Percentiles rank a stretch among this genome's conserved stretches.
Evolutionary conservation across 2,888 invertebrate species (phyloP).

Genomic region (Thereva nobilitata): DNA sequence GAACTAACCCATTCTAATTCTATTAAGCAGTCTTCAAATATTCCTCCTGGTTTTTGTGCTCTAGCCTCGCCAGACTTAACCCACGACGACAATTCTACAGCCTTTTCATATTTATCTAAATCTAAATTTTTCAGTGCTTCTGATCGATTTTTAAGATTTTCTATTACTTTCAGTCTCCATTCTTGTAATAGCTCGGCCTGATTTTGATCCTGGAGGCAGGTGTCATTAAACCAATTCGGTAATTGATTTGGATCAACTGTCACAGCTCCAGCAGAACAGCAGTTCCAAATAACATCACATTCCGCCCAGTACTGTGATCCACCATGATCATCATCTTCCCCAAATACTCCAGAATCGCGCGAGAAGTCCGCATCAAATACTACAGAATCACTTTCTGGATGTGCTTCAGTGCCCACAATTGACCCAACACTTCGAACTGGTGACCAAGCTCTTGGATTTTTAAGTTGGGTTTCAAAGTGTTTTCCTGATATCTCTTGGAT

Average conservation of each 20-base stretch:
- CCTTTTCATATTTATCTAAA: constrained; percentile 70
- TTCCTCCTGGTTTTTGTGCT: constrained; percentile 62
- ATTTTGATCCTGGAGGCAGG: constrained; percentile 54
- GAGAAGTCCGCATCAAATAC: constrained; percentile 75
- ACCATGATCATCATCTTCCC: constrained; percentile 71
- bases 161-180: constrained; percentile 76
- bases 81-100: constrained; percentile 85
- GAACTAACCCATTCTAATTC: constrained; percentile 81
- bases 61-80: constrained; percentile 80
- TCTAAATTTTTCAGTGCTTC: constrained; percentile 59
- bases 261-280: constrained; percentile 81
- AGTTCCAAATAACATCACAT: constrained; percentile 80
- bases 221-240: constrained; percentile 79
- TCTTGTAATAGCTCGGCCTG: constrained; percentile 70
- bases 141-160: constrained; percentile 67
- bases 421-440: constrained; percentile 87
- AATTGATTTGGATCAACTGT: constrained; percentile 71
- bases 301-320: constrained; percentile 75
- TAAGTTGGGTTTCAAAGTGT: constrained; percentile 72
- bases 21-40: constrained; percentile 75
- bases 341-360: constrained; percentile 76
- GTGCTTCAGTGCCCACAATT: constrained; percentile 81
- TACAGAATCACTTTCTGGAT: constrained; percentile 81
- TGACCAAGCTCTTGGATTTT: constrained; percentile 83
- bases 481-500: constrained; percentile 65